Evolutionary conservation across 2,797 vertebrate genomes (phyloP), one percentile per base, ranked within the genome.

Genomic region (Alauda arvensis): DNA sequence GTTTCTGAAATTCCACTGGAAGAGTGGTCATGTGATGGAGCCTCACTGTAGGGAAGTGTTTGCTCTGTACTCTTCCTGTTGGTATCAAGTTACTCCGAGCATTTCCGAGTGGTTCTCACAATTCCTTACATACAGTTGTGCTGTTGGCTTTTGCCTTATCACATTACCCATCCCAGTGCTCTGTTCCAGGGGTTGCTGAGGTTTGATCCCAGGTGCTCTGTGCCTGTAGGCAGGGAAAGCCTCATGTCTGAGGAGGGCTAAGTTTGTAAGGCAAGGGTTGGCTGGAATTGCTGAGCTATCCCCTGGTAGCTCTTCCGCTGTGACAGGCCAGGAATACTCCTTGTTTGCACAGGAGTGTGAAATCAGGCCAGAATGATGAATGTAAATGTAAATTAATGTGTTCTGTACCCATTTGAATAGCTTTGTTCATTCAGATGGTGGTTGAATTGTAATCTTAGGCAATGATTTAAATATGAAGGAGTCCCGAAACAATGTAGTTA

Each of bases 381-480:
- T 68, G 55, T 37, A 15, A 67, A 78, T 77, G 61, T 66, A 57
- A 78, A 42, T 67, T 24, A 33, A 40, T 90, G 31, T 63, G 33
- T 71, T 69, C 83, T 79, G 53, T 57, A 61, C 14, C 33, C 40
- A 0, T 74, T n/a, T 87, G 79, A 90, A 90, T 81, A 77, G 68
- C 83, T 90, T 83, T 87, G 88, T 92, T 94, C 63, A 3, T 82
- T 90, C 75, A 46, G 33, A 25, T 77, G 85, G 71, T 83, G 68
- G 51, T 45, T 89, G 75, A 72, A 88, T 85, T 91, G 77, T 85
- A 33, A 52, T 83, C 45, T 79, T 55, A 33, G 26, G 57, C n/a
- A 31, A 42, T 65, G 51, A 86, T 93, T 94, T 90, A 90, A 93
- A 88, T 91, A 81, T 78, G 55, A 85, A 94, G 40, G 57, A 48